Base-by-base conservation (phyloP, 2,113 vertebrate genomes). In the Hymenochirus boettgeri region DNA sequence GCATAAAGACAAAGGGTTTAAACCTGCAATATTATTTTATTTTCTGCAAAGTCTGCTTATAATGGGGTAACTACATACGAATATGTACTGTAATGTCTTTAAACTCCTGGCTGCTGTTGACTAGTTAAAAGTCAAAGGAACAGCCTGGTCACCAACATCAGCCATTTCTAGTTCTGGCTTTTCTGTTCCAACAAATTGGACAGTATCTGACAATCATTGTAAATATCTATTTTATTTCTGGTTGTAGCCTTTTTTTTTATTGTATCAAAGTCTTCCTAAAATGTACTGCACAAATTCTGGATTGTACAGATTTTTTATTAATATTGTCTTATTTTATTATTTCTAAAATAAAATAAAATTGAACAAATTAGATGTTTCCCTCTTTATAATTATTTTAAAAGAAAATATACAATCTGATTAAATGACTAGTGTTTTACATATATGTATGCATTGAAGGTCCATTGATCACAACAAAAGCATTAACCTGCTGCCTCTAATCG, bases 271-370 rank as follows among this genome's bases (percentile, higher is more conserved):
- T 97, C 93, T 96, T 98, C 94, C 93, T 90, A 81, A 84, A 60
- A 85, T 90, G 87, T 93, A 92, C 95, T 94, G 93, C 91, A 93
- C 91, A 92, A 90, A 92, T 86, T 86, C 89, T 85, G 86, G 91
- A 91, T 90, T 96, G 93, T 96, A 96, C 90, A 97, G 91, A 96
- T 90, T 94, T 93, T 91, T 95, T 94, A 79, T 62, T 80, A 81
- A 81, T 91, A 88, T 93, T 95, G 92, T 95, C 84, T 87, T 95
- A 94, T 96, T 92, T 91, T 95, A 92, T 95, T 94, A 90, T 90
- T 90, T 96, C 94, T 92, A 92, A 97, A 97, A 94, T 95, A 97
- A 92, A 91, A 82, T 71, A 67, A 56, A 64, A 79, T 47, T n/a
- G n/a, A n/a, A n/a, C n/a, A n/a, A n/a, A n/a, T n/a, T n/a, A n/a